Conservation (phyloP, 2,113 vertebrate species). For the Syngnathus typhle region DNA sequence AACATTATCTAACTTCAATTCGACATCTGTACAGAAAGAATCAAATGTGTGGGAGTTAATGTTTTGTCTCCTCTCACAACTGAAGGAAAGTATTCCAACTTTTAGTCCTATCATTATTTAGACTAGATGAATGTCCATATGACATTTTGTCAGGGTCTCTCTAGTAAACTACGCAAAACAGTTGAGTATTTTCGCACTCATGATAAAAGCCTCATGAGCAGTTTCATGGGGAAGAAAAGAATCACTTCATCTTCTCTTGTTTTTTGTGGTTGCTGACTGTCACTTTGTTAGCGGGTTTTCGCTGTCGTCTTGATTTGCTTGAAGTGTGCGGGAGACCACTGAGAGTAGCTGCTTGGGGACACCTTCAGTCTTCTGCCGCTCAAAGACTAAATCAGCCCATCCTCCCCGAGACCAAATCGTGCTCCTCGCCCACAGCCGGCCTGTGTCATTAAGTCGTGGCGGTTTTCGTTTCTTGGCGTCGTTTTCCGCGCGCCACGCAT, state of each 20-base stretch:
- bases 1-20: too few relatives aligned
- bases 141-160: neutral
- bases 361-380: neutral
- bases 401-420: slow-evolving; percentile 12
- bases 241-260: slow-evolving; percentile 7
- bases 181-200: neutral
- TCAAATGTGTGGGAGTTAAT: neutral
- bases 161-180: neutral
- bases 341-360: neutral
- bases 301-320: neutral
- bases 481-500: neutral
- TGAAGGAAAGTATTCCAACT: neutral
- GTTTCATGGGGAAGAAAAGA: neutral
- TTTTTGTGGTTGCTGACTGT: slow-evolving; percentile 11
- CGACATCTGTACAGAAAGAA: too few relatives aligned
- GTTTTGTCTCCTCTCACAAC: slow-evolving; percentile 4
- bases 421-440: slow-evolving; percentile 22
- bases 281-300: neutral
- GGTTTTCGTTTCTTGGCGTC: slow-evolving; percentile 32
- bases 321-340: neutral
- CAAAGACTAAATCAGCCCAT: neutral
- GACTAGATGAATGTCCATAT: neutral
- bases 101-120: neutral
- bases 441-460: slow-evolving; percentile 39
- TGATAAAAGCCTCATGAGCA: slow-evolving; percentile 11